These are phyloP conservation scores for Aplocera efformata DNA, from an alignment of 2,888 invertebrate species.

Conservation along the genomic window DNA sequence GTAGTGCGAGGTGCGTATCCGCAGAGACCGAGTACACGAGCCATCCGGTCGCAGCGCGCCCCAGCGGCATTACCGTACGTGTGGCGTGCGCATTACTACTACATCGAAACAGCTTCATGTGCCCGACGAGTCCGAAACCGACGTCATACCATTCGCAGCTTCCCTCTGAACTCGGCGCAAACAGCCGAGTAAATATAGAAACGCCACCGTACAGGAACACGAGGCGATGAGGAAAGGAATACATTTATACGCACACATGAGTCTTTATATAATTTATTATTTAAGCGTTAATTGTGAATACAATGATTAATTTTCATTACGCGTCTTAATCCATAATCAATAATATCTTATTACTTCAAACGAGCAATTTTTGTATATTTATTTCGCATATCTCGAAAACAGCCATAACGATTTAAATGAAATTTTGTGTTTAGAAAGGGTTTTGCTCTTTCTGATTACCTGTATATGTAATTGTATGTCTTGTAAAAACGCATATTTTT, in stretches of 20 bases:
- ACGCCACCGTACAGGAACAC: constrained; percentile 68
- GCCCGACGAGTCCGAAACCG: constrained; percentile 36
- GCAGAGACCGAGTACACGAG: constrained; percentile 35
- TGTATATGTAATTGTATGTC: too few species aligned
- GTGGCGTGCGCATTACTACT: constrained; percentile 33
- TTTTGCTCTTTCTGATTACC: too few species aligned
- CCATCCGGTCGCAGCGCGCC: constrained; percentile 40
- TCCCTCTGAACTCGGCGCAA: constrained; percentile 66
- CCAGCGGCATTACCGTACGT: constrained; percentile 47
- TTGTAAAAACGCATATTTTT: too few species aligned
- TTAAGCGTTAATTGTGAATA: constrained; percentile 14
- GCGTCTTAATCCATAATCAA: too few species aligned
- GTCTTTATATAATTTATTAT: constrained; percentile 10
- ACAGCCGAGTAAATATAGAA: constrained; percentile 75
- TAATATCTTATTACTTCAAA: too few species aligned
- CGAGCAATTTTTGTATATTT: too few species aligned
- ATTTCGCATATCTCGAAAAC: too few species aligned
- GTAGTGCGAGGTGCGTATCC: constrained; percentile 31
- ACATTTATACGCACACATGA: constrained; percentile 39
- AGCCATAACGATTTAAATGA: too few species aligned
- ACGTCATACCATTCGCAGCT: constrained; percentile 60
- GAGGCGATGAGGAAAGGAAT: constrained; percentile 58
- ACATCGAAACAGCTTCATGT: constrained; percentile 28
- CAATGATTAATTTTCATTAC: constrained; percentile 18
- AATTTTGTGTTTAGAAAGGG: too few species aligned